Conservation (phyloP, 2,113 vertebrate genomes). For the Lepus europaeus region DNA sequence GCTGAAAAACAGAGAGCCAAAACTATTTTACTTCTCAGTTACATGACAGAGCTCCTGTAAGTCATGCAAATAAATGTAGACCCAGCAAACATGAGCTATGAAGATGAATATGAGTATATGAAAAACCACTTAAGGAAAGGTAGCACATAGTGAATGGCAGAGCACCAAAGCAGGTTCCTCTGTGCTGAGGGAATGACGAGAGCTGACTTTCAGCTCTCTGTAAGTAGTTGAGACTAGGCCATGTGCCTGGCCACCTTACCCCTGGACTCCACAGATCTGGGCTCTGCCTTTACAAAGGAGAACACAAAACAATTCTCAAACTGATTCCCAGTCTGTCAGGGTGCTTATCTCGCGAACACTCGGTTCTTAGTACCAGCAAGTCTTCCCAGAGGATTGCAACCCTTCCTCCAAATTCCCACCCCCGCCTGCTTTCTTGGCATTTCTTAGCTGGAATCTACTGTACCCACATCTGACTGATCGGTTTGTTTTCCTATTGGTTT, state of each 20-base stretch:
- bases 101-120: not conserved
- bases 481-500: not conserved
- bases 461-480: not conserved
- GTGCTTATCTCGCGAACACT: constrained; percentile 73
- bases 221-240: not conserved
- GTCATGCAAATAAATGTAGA: not conserved
- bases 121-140: not conserved
- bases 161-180: not conserved
- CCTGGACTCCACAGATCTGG: constrained; percentile 53
- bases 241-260: not conserved
- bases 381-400: constrained; percentile 38
- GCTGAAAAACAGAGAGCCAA: not conserved
- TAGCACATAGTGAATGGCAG: not conserved
- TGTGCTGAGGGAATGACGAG: not conserved
- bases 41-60: not conserved
- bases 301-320: constrained; percentile 31
- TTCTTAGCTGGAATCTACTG: not conserved
- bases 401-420: constrained; percentile 51
- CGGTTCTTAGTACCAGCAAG: constrained; percentile 63
- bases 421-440: not conserved
- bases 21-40: not conserved
- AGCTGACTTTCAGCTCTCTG: not conserved
- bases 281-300: constrained; percentile 51
- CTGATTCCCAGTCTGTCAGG: constrained; percentile 38
- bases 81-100: not conserved